These are phyloP conservation scores for Amia ocellicauda DNA, from an alignment of 2,113 vertebrate species.

Conservation along the genomic window DNA sequence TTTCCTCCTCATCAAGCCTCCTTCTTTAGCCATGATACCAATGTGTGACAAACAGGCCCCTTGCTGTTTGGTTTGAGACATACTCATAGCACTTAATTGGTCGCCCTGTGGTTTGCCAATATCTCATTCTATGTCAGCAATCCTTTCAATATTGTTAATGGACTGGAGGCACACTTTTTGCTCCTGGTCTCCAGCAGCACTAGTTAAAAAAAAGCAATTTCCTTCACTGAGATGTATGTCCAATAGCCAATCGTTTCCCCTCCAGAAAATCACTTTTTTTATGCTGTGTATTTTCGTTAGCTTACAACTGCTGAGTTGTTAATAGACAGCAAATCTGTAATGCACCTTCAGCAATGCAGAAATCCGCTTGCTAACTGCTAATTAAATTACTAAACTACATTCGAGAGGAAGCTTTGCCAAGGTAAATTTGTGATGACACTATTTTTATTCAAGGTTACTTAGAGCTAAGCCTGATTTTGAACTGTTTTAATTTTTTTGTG, in stretches of 20 bases:
- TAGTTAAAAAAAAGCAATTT: conserved; percentile 82
- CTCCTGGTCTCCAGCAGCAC: conserved; percentile 82
- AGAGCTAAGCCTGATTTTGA: neutral
- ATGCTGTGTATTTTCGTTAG: conserved; percentile 81
- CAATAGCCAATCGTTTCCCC: conserved; percentile 81
- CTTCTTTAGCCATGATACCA: conserved; percentile 84
- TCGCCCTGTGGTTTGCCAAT: conserved; percentile 87
- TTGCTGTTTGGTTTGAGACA: conserved; percentile 83
- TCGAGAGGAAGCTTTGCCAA: neutral
- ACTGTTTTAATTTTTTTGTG: too few species aligned
- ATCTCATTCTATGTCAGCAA: conserved; percentile 81
- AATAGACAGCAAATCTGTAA: conserved; percentile 83
- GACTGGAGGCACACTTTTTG: conserved; percentile 78
- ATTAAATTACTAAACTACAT: conserved; percentile 70
- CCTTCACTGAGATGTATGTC: conserved; percentile 81
- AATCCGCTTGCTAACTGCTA: conserved; percentile 81
- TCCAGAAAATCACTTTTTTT: conserved; percentile 85
- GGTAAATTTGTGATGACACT: neutral
- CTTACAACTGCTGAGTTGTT: conserved; percentile 82
- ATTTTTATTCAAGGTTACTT: conserved; percentile 5
- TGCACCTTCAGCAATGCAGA: conserved; percentile 78
- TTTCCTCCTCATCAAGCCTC: conserved; percentile 80
- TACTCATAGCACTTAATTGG: conserved; percentile 87
- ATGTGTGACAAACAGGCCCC: conserved; percentile 82
- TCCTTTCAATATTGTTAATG: conserved; percentile 79